Percentiles rank a stretch among this genome's conserved stretches.
These are phyloP conservation scores for Eremobia ochroleuca DNA, from an alignment of 2,888 invertebrate species.

Conservation along the genomic window DNA sequence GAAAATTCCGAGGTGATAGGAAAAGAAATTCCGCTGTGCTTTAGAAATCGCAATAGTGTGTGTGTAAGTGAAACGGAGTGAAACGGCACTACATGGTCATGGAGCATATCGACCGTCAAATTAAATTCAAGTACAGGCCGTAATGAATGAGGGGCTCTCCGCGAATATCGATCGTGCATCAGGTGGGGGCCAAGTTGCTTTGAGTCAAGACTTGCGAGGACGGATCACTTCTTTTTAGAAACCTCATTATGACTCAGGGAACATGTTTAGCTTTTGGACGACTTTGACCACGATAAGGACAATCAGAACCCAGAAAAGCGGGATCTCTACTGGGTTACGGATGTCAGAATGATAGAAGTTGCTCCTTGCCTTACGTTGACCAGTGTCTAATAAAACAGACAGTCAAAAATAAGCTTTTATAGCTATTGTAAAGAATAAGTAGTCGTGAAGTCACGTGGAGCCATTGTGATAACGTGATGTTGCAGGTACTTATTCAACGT, in stretches of 20 bases:
- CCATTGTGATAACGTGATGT: constrained; percentile 47
- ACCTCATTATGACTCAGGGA: not conserved
- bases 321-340: not conserved
- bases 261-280: not conserved
- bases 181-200: not conserved
- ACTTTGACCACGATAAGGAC: not conserved
- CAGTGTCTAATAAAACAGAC: not conserved
- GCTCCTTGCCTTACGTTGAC: not conserved
- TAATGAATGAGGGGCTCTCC: constrained; percentile 71
- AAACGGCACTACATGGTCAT: constrained; percentile 85
- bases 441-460: constrained; percentile 60
- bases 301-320: constrained; percentile 2
- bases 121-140: constrained; percentile 82
- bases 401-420: constrained; percentile 22
- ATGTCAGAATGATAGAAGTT: not conserved
- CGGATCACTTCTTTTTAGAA: not conserved
- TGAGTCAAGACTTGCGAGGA: not conserved
- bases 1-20: constrained; percentile 70
- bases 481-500: constrained; percentile 32
- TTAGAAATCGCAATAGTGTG: constrained; percentile 83
- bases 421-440: constrained; percentile 38
- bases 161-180: constrained; percentile 30
- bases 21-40: constrained; percentile 80
- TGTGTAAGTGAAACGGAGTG: constrained; percentile 84
- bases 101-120: constrained; percentile 88